Evolutionary conservation across 2,888 invertebrate genomes (phyloP).

Genomic region (Vesta saturnalis): DNA sequence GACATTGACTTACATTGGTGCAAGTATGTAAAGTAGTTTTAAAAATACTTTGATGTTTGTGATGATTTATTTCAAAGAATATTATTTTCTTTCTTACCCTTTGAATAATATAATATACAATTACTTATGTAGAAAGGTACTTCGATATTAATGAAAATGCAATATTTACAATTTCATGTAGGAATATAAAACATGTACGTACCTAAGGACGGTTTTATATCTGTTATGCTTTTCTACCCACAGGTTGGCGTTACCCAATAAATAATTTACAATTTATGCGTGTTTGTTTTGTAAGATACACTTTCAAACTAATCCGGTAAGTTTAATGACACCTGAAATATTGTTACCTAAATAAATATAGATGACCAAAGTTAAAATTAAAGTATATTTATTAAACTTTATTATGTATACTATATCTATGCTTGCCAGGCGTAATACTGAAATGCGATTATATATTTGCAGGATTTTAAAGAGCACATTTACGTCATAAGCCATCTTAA

Average conservation of each 20-base stretch:
- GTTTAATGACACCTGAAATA: not conserved
- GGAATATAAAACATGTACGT: not conserved
- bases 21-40: not conserved
- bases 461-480: too few species aligned
- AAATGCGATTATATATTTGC: too few species aligned
- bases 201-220: not conserved
- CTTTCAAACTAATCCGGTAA: not conserved
- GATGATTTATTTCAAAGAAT: not conserved
- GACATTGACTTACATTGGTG: slow-evolving; percentile 10
- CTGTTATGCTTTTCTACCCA: not conserved
- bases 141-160: not conserved
- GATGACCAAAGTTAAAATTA: too few species aligned
- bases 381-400: too few species aligned
- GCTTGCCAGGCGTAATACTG: too few species aligned
- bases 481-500: too few species aligned
- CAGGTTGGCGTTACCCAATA: not conserved
- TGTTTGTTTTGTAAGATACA: not conserved
- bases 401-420: too few species aligned
- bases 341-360: too few species aligned
- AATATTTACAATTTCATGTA: not conserved
- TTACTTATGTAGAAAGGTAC: not conserved
- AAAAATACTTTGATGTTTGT: too few species aligned
- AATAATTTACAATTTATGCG: slow-evolving; percentile 1
- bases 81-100: not conserved
- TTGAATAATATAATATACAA: not conserved